Percentiles rank a stretch among this genome's conserved stretches.
Conservation (phyloP, 2,797 vertebrate genomes). For the Anas georgica region DNA sequence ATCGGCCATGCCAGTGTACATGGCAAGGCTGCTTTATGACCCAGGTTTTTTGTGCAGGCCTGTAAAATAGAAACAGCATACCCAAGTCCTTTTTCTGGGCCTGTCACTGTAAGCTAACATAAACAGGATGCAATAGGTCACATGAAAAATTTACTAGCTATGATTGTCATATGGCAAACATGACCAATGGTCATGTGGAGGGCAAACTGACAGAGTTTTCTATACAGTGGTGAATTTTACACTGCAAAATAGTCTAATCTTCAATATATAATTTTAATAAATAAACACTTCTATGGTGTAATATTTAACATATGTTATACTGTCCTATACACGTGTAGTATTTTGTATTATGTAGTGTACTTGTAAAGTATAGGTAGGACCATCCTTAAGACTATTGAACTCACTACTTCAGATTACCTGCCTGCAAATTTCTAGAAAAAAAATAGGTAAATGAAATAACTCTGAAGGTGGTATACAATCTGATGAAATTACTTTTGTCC, state of each 20-base stretch:
- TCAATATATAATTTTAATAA: not conserved
- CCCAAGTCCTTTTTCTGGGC: not conserved
- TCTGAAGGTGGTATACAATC: not conserved
- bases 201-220: not conserved
- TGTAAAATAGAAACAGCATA: not conserved
- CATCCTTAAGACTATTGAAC: not conserved
- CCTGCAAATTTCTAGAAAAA: not conserved
- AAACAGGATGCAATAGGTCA: not conserved
- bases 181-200: not conserved
- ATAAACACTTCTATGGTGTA: not conserved
- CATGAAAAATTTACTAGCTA: not conserved
- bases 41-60: fast-evolving
- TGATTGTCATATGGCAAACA: not conserved
- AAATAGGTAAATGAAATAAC: not conserved
- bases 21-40: not conserved
- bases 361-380: not conserved
- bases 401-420: not conserved
- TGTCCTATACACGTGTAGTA: not conserved
- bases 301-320: not conserved
- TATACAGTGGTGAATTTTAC: not conserved
- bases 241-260: not conserved
- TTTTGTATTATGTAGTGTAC: not conserved
- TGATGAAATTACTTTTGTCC: not conserved
- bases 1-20: not conserved
- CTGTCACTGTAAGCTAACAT: not conserved